These are phyloP conservation scores for Xenopus petersii DNA, from an alignment of 2,797 vertebrate species.

Conservation along the genomic window DNA sequence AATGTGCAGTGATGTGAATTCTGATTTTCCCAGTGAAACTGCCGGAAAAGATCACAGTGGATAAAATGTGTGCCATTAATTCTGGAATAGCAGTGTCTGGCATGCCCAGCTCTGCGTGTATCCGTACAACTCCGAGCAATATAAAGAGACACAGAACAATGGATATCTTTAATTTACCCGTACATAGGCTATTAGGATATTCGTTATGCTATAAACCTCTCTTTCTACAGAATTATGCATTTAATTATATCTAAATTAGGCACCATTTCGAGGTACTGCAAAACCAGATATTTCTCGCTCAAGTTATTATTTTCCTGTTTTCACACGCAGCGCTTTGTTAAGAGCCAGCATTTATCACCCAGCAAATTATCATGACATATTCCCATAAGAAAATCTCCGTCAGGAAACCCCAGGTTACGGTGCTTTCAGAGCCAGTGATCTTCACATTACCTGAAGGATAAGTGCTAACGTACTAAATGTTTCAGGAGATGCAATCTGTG, in stretches of 20 bases:
- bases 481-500: neutral
- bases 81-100: neutral
- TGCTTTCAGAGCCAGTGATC: constrained; percentile 19
- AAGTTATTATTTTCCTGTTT: constrained; percentile 19
- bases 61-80: neutral
- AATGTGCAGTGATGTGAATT: too few species aligned
- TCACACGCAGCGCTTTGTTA: constrained; percentile 7
- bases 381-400: constrained; percentile 16
- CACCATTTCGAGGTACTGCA: constrained; percentile 3
- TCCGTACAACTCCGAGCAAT: constrained; percentile 12
- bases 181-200: constrained; percentile 2
- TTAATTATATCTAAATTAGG: constrained; percentile 43
- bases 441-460: neutral
- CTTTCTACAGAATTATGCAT: constrained; percentile 30
- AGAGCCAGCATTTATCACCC: constrained; percentile 20
- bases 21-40: neutral
- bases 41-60: neutral
- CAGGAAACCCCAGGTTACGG: constrained; percentile 18
- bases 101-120: neutral
- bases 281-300: constrained; percentile 9
- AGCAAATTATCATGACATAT: constrained; percentile 6
- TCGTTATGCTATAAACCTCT: constrained; percentile 20
- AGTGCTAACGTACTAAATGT: neutral
- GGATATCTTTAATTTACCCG: constrained; percentile 32
- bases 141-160: constrained; percentile 16